Evolutionary conservation across 2,797 vertebrate species (phyloP).

Genomic region (Cuniculus paca): DNA sequence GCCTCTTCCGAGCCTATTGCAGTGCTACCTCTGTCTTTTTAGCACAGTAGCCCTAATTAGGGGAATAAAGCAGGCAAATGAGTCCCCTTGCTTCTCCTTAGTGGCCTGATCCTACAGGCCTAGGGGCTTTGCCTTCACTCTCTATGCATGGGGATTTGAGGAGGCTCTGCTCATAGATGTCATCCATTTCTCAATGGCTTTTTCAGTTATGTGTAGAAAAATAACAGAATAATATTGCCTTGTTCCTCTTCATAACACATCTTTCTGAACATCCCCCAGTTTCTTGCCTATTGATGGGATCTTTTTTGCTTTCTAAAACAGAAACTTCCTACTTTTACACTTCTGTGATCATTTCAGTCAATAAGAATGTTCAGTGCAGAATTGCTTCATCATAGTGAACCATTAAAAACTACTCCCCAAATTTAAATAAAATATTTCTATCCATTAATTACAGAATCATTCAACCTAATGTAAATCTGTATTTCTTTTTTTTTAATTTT

Average conservation of each 20-base stretch:
- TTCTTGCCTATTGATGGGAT: neutral
- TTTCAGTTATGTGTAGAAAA: neutral
- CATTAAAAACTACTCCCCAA: neutral
- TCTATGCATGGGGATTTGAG: rapidly evolving
- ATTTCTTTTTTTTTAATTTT: too few species aligned
- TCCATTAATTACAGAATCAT: neutral
- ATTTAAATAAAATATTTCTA: neutral
- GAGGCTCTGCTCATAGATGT: neutral
- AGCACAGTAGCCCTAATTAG: neutral
- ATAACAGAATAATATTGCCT: neutral
- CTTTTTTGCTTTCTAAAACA: neutral
- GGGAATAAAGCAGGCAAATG: neutral
- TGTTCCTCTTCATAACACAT: neutral
- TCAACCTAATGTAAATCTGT: neutral
- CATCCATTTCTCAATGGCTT: neutral
- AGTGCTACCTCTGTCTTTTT: neutral
- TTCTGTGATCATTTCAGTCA: neutral
- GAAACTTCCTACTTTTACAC: neutral
- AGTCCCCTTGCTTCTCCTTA: neutral
- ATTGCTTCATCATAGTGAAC: neutral
- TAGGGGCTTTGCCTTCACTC: neutral
- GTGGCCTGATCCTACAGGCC: neutral
- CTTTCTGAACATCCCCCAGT: neutral
- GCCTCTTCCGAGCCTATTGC: neutral
- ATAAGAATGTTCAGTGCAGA: neutral